These are phyloP conservation scores for Pelusios castaneus DNA, from an alignment of 2,113 vertebrate species.

Conservation along the genomic window DNA sequence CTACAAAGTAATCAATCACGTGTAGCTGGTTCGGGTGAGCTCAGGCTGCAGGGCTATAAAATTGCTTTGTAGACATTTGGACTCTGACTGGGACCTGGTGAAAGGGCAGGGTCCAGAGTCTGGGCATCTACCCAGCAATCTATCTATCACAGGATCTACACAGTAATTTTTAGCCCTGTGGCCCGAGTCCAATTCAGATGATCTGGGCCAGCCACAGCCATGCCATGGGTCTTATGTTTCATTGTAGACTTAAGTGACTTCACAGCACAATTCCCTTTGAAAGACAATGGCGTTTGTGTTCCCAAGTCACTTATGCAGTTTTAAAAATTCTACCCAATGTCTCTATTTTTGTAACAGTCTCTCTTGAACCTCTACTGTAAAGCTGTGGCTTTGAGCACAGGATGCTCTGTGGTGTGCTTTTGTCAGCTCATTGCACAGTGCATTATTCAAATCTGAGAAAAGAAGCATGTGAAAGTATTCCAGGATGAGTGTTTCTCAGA, in stretches of 20 bases:
- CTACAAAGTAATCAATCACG: too few relatives aligned
- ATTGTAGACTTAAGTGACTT: neutral
- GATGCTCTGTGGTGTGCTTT: neutral
- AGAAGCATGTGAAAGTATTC: neutral
- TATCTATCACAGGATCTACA: neutral
- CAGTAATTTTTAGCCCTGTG: neutral
- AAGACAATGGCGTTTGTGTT: neutral
- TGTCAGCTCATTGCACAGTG: neutral
- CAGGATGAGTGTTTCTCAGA: neutral
- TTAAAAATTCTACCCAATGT: rapidly evolving
- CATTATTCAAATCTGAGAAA: rapidly evolving
- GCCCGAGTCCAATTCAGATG: neutral
- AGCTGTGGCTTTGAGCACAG: neutral
- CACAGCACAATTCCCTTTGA: neutral
- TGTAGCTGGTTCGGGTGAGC: too few relatives aligned
- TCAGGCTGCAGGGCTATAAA: too few relatives aligned
- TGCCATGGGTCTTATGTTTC: too few relatives aligned
- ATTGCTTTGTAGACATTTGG: too few relatives aligned
- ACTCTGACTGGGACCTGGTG: too few relatives aligned
- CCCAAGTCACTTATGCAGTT: neutral
- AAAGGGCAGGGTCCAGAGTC: too few relatives aligned
- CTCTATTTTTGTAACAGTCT: rapidly evolving
- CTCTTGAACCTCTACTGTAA: neutral
- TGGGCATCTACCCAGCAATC: too few relatives aligned
- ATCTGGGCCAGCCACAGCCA: neutral